A percentile compares a stretch with the other conserved stretches of the same genome.
These are phyloP conservation scores for Chalcis sispes DNA, from an alignment of 2,888 invertebrate species.

Conservation along the genomic window DNA sequence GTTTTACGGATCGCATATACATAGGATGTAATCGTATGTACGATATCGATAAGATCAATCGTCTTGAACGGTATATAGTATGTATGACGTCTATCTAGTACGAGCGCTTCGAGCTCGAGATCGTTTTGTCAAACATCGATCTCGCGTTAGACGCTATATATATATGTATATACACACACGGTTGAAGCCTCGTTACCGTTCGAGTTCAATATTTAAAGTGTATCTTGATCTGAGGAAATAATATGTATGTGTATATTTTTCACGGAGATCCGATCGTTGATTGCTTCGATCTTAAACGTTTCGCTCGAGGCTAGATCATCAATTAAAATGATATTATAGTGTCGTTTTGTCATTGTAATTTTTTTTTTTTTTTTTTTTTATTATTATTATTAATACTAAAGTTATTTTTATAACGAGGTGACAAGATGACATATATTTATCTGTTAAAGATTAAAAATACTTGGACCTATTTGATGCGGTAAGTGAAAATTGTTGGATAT, in stretches of 20 bases:
- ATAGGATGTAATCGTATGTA: slow-evolving; percentile 23
- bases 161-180: background rate
- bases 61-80: too few species aligned
- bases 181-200: too few species aligned
- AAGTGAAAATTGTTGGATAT: too few species aligned
- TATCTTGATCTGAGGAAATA: background rate
- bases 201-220: too few species aligned
- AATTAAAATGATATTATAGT: background rate
- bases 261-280: slow-evolving; percentile 31
- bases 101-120: too few species aligned
- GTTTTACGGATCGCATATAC: background rate
- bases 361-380: too few species aligned
- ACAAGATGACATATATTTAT: too few species aligned
- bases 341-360: background rate
- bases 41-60: slow-evolving; percentile 28
- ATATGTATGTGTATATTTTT: slow-evolving; percentile 27
- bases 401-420: too few species aligned
- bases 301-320: background rate
- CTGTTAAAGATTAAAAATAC: too few species aligned
- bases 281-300: background rate
- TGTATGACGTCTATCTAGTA: too few species aligned
- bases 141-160: background rate
- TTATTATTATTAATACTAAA: too few species aligned
- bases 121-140: slow-evolving; percentile 47
- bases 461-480: too few species aligned